A percentile compares a stretch with the other conserved stretches of the same genome.
phyloP scores from a whole-genome alignment of 1,140 invertebrate species.

The Neoseiulus cucumeris region DNA sequence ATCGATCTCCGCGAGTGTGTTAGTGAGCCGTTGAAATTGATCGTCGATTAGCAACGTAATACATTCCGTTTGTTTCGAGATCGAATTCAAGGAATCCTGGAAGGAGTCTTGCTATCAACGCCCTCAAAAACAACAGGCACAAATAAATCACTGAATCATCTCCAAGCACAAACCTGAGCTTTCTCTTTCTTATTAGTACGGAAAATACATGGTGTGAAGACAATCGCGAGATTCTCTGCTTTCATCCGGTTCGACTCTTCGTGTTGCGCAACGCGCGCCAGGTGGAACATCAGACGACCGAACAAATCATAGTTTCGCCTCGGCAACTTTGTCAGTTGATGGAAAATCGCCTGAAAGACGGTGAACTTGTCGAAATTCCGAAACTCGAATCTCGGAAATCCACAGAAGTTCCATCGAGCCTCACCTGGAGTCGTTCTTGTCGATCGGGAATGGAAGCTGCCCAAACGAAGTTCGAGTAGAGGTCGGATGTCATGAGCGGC shows the following conservation, averaged over 20 bases:
- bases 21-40: slow-evolving; percentile 47
- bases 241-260: slow-evolving; percentile 82
- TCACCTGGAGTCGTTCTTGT: slow-evolving; percentile 16
- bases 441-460: slow-evolving; percentile 35
- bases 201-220: slow-evolving; percentile 82
- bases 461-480: slow-evolving; percentile 79
- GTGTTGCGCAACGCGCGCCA: slow-evolving; percentile 61
- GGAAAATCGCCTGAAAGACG: slow-evolving; percentile 17
- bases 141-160: no score
- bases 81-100: slow-evolving; percentile 31
- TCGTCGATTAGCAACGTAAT: slow-evolving; percentile 70
- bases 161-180: slow-evolving; percentile 64
- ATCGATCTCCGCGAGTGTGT: slow-evolving; percentile 65
- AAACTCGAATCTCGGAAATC: slow-evolving; percentile 6
- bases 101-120: no score
- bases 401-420: background rate
- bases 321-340: slow-evolving; percentile 56
- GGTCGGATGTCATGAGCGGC: slow-evolving; percentile 72
- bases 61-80: slow-evolving; percentile 54
- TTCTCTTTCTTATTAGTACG: slow-evolving; percentile 61
- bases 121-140: no score
- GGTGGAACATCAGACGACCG: slow-evolving; percentile 76
- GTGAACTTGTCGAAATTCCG: background rate
- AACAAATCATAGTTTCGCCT: slow-evolving; percentile 72
- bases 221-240: slow-evolving; percentile 67